phyloP scores from a whole-genome alignment of 2,797 vertebrate species.

The Characodon lateralis region DNA sequence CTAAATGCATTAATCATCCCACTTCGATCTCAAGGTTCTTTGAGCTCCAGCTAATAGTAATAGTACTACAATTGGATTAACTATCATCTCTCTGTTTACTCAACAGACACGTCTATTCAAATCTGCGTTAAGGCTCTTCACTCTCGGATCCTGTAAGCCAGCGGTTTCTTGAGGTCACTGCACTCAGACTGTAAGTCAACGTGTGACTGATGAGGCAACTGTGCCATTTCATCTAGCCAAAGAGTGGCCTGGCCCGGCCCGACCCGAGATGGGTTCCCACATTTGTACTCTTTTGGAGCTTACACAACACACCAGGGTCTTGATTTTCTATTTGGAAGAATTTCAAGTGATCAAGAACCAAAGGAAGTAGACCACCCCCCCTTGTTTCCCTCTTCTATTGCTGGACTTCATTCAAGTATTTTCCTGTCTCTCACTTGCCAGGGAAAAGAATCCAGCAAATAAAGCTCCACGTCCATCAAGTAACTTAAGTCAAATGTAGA shows the following conservation, averaged over 20 bases:
- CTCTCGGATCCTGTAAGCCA: slow-evolving; percentile 15
- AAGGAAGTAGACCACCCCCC: not conserved
- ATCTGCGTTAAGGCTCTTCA: slow-evolving; percentile 9
- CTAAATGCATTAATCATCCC: not conserved
- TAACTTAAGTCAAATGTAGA: not conserved
- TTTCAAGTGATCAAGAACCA: slow-evolving; percentile 32
- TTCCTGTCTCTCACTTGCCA: slow-evolving; percentile 2
- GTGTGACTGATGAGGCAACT: slow-evolving; percentile 1
- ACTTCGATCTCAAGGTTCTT: not conserved
- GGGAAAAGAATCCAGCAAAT: not conserved
- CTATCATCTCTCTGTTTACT: not conserved
- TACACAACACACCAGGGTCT: slow-evolving; percentile 20
- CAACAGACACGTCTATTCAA: slow-evolving; percentile 7
- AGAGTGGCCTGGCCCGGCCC: slow-evolving; percentile 1
- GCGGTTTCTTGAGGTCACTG: not conserved
- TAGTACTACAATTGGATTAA: not conserved
- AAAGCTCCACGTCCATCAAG: not conserved
- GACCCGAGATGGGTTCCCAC: slow-evolving; percentile 40
- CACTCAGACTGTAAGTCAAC: slow-evolving; percentile 13
- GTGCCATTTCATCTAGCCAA: not conserved
- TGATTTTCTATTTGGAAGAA: slow-evolving; percentile 20
- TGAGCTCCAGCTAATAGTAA: not conserved
- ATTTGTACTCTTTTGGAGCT: slow-evolving; percentile 26
- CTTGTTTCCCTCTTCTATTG: not conserved
- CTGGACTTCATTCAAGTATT: slow-evolving; percentile 7